Percentiles rank a stretch among this genome's conserved stretches.
Evolutionary conservation across 2,888 invertebrate species (phyloP).

Genomic region (Pseudococcus jackbeardsleyi): DNA sequence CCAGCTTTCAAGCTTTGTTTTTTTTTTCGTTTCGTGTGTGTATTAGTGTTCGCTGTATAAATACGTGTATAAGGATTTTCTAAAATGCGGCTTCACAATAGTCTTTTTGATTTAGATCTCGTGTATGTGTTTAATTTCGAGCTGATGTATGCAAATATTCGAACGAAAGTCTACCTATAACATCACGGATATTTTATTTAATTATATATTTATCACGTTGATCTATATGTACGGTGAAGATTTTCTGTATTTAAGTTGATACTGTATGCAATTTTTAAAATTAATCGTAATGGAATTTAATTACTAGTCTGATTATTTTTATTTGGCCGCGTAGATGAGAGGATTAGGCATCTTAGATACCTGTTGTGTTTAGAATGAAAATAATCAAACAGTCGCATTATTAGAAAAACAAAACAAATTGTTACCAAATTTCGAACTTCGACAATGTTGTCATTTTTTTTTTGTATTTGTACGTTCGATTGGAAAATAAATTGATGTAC

Average conservation of each 20-base stretch:
- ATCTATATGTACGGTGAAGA: not conserved
- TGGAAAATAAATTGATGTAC: not conserved
- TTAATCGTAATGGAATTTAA: not conserved
- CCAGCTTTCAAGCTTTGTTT: conserved; percentile 16
- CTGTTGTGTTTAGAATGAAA: too few species aligned
- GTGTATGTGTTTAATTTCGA: not conserved
- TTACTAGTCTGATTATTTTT: conserved; percentile 48
- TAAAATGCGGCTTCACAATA: not conserved
- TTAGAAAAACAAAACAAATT: not conserved
- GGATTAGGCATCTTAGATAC: too few species aligned
- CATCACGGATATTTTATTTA: not conserved
- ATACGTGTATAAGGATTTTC: not conserved
- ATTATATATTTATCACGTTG: too few species aligned
- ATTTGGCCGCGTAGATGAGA: conserved; percentile 4
- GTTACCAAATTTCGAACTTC: not conserved
- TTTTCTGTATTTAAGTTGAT: too few species aligned
- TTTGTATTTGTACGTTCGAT: too few species aligned
- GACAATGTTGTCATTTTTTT: too few species aligned
- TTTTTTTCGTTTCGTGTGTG: not conserved
- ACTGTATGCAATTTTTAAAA: too few species aligned
- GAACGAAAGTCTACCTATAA: not conserved
- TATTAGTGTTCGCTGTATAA: conserved; percentile 13
- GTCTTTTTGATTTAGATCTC: conserved; percentile 5
- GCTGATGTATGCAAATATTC: not conserved
- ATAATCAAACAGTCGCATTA: too few species aligned